Evolutionary conservation across 2,888 invertebrate genomes (phyloP).

Genomic region (Oxytorus armatus): DNA sequence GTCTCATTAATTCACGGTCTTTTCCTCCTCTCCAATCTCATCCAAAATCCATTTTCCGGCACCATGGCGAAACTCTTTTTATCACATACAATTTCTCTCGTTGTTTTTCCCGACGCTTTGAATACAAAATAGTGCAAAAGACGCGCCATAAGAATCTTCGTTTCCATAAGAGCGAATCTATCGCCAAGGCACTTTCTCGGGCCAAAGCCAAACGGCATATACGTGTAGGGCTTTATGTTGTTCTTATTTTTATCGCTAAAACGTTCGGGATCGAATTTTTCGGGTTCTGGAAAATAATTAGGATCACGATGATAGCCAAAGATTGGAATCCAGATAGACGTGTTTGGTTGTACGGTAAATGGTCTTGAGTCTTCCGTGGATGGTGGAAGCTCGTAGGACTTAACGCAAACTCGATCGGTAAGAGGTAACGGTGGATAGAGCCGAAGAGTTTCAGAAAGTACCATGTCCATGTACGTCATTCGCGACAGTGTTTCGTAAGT

Average conservation of each 20-base stretch:
- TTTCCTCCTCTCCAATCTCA: conserved; percentile 50
- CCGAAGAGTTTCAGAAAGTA: conserved; percentile 84
- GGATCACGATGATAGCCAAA: conserved; percentile 73
- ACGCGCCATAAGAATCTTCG: conserved; percentile 61
- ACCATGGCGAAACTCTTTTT: conserved; percentile 46
- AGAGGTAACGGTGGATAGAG: conserved; percentile 85
- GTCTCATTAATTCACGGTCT: too few species aligned
- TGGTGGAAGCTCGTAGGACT: conserved; percentile 84
- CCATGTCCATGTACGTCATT: conserved; percentile 74
- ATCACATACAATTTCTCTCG: conserved; percentile 78
- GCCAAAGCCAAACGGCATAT: conserved; percentile 76
- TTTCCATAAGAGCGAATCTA: conserved; percentile 65
- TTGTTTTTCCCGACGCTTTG: conserved; percentile 80
- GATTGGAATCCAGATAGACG: conserved; percentile 65
- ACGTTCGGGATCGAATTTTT: too few species aligned
- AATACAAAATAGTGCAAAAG: conserved; percentile 59
- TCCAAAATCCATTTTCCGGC: conserved; percentile 62
- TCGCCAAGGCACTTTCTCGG: conserved; percentile 70
- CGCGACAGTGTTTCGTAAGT: conserved; percentile 65
- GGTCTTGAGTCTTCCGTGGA: conserved; percentile 37
- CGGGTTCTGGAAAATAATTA: conserved; percentile 68
- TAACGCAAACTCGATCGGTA: conserved; percentile 85
- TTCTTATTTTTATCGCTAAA: conserved; percentile 62
- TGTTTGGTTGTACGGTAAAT: conserved; percentile 61
- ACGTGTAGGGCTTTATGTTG: conserved; percentile 71